Percentiles rank a stretch among this genome's conserved stretches.
These are phyloP conservation scores for Hippasteria phrygiana DNA, from an alignment of 53 echinoderm and acorn worm genomes.

Conservation along the genomic window DNA sequence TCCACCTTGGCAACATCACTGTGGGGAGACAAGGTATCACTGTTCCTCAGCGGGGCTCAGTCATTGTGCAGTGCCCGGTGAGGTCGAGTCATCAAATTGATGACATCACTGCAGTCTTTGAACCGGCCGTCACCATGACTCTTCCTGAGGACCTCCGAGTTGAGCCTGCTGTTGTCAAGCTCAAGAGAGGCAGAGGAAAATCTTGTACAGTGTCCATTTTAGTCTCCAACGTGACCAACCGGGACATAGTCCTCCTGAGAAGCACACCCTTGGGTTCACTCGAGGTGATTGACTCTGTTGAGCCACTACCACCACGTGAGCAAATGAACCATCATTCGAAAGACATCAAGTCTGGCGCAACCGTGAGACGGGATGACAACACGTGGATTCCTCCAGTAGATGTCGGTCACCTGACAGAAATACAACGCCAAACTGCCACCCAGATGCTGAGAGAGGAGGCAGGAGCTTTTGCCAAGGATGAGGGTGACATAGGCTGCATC, in stretches of 20 bases:
- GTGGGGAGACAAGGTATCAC: too few relatives aligned
- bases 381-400: constrained; percentile 41
- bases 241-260: constrained; percentile 18
- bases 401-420: background rate
- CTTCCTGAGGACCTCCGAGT: too few relatives aligned
- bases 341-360: too few relatives aligned
- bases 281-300: background rate
- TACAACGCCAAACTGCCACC: constrained; percentile 16
- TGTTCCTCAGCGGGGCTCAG: too few relatives aligned
- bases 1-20: too few relatives aligned
- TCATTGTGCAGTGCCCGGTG: constrained; percentile 60
- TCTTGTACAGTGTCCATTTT: too few relatives aligned
- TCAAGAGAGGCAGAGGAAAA: too few relatives aligned
- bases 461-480: constrained; percentile 61
- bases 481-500: constrained; percentile 33
- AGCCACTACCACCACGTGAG: background rate
- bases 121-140: constrained; percentile 28
- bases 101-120: constrained; percentile 33
- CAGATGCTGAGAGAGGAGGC: constrained; percentile 58
- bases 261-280: constrained; percentile 26
- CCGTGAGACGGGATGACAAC: background rate
- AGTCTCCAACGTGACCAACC: constrained; percentile 49
- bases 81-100: background rate
- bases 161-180: too few relatives aligned
- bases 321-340: too few relatives aligned